A percentile compares a stretch with the other conserved stretches of the same genome.
phyloP scores from a whole-genome alignment of 2,113 vertebrate genomes.

The Cairina moschata region DNA sequence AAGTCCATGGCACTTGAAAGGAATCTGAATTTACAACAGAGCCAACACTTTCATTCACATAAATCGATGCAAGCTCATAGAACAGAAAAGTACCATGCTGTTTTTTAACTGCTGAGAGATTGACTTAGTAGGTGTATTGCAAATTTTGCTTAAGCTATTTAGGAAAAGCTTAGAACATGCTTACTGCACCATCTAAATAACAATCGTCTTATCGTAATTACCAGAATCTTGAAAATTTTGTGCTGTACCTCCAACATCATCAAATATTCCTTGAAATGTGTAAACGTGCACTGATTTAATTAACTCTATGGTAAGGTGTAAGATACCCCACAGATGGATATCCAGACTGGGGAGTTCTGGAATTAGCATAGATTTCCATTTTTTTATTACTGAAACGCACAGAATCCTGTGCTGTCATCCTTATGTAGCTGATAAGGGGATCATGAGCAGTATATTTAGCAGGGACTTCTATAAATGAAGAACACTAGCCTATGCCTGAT shows the following conservation, averaged over 20 bases:
- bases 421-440: neutral
- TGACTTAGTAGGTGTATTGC: neutral
- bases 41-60: neutral
- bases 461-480: neutral
- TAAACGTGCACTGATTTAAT: neutral
- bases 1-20: neutral
- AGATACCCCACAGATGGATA: rapidly evolving
- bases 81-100: neutral
- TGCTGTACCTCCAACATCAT: neutral
- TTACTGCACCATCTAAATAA: neutral
- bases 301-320: neutral
- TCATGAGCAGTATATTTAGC: neutral
- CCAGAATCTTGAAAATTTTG: neutral
- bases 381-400: neutral
- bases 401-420: neutral
- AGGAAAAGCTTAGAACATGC: neutral
- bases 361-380: neutral
- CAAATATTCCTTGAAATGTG: neutral
- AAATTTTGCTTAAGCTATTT: neutral
- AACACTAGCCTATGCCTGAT: neutral
- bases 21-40: neutral
- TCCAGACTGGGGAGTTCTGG: neutral
- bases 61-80: neutral
- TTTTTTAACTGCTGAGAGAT: neutral
- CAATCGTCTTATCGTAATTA: neutral